Percentiles rank a stretch among this genome's conserved stretches.
Conservation (phyloP, 1,140 invertebrate species). For the Phortica variegata region DNA sequence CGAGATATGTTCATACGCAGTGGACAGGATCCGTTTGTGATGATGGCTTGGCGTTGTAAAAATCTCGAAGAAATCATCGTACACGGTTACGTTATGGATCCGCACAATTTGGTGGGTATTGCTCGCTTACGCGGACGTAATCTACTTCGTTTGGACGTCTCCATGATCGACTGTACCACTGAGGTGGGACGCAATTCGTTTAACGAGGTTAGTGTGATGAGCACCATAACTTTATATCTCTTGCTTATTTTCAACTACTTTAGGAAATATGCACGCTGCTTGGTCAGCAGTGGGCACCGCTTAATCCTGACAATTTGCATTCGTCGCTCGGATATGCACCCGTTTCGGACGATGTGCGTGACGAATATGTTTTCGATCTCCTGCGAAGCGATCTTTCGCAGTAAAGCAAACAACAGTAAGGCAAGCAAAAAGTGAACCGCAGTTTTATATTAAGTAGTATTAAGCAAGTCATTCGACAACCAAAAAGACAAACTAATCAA, state of each 20-base stretch:
- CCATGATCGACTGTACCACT: constrained; percentile 60
- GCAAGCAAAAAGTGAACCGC: constrained; percentile 21
- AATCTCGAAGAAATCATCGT: constrained; percentile 69
- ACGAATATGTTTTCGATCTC: constrained; percentile 49
- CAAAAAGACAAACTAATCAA: constrained; percentile 10
- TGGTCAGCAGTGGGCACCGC: constrained; percentile 56
- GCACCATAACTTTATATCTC: neutral
- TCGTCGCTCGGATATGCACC: constrained; percentile 42
- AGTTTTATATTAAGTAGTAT: constrained; percentile 15
- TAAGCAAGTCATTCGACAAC: constrained; percentile 18
- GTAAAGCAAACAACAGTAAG: constrained; percentile 21
- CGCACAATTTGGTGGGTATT: constrained; percentile 69
- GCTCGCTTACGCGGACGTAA: constrained; percentile 65
- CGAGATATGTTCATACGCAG: constrained; percentile 24
- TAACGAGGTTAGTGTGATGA: constrained; percentile 36
- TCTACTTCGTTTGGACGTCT: constrained; percentile 65
- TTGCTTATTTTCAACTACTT: constrained; percentile 1
- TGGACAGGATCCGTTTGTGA: constrained; percentile 70
- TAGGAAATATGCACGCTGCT: constrained; percentile 58
- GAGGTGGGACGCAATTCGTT: constrained; percentile 24
- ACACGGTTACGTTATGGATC: constrained; percentile 57
- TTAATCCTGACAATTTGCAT: constrained; percentile 52
- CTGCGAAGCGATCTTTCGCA: constrained; percentile 41
- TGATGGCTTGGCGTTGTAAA: constrained; percentile 74
- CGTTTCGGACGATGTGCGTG: constrained; percentile 40